These are phyloP conservation scores for Ptychochromis oligacanthus DNA, from an alignment of 2,113 vertebrate species.

Conservation along the genomic window DNA sequence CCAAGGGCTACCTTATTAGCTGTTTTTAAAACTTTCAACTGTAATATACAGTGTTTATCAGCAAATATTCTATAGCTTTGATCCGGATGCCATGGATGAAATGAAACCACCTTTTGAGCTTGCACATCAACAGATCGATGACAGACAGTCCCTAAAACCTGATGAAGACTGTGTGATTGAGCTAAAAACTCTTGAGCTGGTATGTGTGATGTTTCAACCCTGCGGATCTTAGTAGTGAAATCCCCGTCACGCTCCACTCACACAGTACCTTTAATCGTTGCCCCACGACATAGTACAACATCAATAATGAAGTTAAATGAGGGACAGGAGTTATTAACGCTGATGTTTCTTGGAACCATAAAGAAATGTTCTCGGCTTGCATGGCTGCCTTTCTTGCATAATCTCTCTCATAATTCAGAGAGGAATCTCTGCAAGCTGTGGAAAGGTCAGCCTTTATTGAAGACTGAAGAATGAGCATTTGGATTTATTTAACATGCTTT, in stretches of 20 bases:
- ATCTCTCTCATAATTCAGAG: constrained; percentile 19
- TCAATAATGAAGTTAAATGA: not conserved
- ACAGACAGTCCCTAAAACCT: not conserved
- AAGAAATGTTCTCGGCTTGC: not conserved
- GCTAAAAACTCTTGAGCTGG: not conserved
- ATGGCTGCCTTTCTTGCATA: not conserved
- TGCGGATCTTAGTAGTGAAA: too few species aligned
- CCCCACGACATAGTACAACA: not conserved
- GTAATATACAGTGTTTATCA: not conserved
- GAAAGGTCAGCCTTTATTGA: constrained; percentile 10
- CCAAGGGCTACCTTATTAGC: too few species aligned
- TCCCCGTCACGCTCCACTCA: not conserved
- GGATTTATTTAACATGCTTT: constrained; percentile 43
- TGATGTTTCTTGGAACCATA: constrained; percentile 4
- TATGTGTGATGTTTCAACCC: not conserved
- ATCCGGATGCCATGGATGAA: not conserved
- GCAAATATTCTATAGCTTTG: not conserved
- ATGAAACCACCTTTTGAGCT: not conserved
- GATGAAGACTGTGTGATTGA: not conserved
- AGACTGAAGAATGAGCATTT: constrained; percentile 41
- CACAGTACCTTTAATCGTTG: not conserved
- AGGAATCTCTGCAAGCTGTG: not conserved
- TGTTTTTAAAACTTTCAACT: not conserved
- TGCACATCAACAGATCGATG: not conserved
- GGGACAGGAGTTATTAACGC: not conserved